Conservation (phyloP, 1,140 invertebrate species). For the Druon quercuslanigerum region DNA sequence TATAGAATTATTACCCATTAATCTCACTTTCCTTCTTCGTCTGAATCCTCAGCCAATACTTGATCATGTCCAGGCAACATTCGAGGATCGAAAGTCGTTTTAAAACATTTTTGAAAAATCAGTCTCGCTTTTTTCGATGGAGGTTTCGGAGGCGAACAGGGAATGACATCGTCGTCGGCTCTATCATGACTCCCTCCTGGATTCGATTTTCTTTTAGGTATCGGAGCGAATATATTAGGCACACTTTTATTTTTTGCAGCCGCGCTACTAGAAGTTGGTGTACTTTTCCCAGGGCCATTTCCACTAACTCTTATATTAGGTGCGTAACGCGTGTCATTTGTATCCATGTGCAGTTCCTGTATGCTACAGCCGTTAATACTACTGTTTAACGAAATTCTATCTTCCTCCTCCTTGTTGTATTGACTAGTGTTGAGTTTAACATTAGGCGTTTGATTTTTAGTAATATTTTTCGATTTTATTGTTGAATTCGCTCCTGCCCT, state of each 20-base stretch:
- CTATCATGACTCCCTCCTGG: conserved; percentile 36
- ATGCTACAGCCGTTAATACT: not conserved
- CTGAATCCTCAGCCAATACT: conserved; percentile 79
- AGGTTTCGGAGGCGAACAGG: conserved; percentile 72
- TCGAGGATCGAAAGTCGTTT: conserved; percentile 79
- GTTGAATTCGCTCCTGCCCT: not conserved
- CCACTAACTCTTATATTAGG: not conserved
- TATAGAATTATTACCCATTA: not conserved
- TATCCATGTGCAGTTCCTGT: not conserved
- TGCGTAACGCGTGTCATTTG: not conserved
- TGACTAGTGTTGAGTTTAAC: conserved; percentile 13
- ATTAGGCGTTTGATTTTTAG: conserved; percentile 30
- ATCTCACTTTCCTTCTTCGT: conserved; percentile 63
- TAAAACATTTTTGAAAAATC: conserved; percentile 81
- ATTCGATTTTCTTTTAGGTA: conserved; percentile 26
- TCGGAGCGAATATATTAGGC: conserved; percentile 5
- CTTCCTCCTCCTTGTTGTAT: not conserved
- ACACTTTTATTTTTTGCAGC: not conserved
- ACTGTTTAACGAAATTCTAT: conserved; percentile 37
- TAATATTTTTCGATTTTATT: conserved; percentile 29
- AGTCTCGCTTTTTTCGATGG: conserved; percentile 70
- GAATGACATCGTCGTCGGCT: conserved; percentile 68
- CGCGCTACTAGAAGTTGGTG: conserved; percentile 14
- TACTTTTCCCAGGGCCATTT: not conserved
- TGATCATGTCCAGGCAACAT: conserved; percentile 73